A percentile compares a stretch with the other conserved stretches of the same genome.
phyloP scores from a whole-genome alignment of 2,797 vertebrate genomes.

The Thripadectes ignobilis region DNA sequence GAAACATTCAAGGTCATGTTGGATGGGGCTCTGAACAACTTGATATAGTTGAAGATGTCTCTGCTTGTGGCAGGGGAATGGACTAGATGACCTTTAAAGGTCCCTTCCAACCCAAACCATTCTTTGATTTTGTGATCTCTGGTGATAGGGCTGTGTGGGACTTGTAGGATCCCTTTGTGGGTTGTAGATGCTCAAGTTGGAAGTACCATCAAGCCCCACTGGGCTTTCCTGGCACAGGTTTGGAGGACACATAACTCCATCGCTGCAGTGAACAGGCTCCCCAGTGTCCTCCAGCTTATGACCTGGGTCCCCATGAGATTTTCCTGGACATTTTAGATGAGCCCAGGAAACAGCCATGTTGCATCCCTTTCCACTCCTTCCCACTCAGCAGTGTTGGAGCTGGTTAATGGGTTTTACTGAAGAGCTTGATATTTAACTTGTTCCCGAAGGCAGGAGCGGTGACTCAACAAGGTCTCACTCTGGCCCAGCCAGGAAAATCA shows the following conservation, averaged over 20 bases:
- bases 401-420: background rate
- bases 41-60: background rate
- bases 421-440: slow-evolving; percentile 14
- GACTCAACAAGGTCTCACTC: background rate
- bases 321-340: background rate
- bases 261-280: fast-evolving
- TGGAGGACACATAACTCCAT: background rate
- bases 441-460: background rate
- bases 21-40: background rate
- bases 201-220: background rate
- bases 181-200: background rate
- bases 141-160: background rate
- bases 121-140: background rate
- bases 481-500: background rate
- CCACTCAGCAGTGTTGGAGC: background rate
- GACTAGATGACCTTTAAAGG: background rate
- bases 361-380: background rate
- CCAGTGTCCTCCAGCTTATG: background rate
- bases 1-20: background rate
- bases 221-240: fast-evolving
- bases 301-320: fast-evolving
- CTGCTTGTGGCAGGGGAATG: background rate
- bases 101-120: background rate
- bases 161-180: background rate
- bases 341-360: background rate